phyloP scores from a whole-genome alignment of 1,140 invertebrate genomes.

The Megalopta genalis region DNA sequence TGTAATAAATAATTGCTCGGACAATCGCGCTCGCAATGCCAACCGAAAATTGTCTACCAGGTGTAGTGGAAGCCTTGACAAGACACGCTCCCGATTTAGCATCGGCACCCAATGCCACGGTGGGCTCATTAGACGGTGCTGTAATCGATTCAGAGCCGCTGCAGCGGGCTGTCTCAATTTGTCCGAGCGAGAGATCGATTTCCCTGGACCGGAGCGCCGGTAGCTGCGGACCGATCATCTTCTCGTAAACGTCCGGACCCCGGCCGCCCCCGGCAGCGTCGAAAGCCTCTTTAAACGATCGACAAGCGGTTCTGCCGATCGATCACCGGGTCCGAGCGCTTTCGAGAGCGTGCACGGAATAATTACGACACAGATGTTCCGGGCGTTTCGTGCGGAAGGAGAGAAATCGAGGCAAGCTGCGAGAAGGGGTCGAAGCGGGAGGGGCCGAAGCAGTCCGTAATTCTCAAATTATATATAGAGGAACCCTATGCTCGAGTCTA shows the following conservation, averaged over 20 bases:
- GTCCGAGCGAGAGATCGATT: background rate
- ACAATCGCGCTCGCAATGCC: no score
- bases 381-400: conserved; percentile 54
- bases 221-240: conserved; percentile 34
- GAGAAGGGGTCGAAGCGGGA: background rate
- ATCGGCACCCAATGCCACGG: background rate
- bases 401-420: conserved; percentile 29
- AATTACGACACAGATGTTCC: conserved; percentile 77
- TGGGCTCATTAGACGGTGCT: background rate
- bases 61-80: no score
- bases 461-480: conserved; percentile 42
- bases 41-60: no score
- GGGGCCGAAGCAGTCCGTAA: background rate
- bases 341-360: conserved; percentile 67
- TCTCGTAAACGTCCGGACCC: conserved; percentile 31
- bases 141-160: background rate
- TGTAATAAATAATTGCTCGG: no score
- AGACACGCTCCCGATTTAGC: no score
- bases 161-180: conserved; percentile 7
- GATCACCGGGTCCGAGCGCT: conserved; percentile 44
- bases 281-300: conserved; percentile 47
- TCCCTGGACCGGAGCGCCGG: no score
- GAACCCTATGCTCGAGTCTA: background rate
- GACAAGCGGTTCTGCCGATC: conserved; percentile 59
- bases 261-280: conserved; percentile 6